Conservation (phyloP, 2,888 invertebrate genomes). For the Steinernema carpocapsae region DNA sequence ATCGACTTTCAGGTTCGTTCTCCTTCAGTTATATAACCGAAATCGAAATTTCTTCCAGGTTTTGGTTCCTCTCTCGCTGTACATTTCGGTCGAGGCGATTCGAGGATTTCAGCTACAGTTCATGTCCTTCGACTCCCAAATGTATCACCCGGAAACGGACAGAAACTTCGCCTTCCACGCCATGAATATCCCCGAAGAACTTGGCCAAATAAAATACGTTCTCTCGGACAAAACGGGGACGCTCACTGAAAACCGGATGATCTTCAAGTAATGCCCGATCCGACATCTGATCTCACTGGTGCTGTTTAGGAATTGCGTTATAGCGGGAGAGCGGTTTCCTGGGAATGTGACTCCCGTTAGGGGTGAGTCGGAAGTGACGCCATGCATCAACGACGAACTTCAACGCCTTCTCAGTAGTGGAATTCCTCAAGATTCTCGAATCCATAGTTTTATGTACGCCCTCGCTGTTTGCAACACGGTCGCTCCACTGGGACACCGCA, state of each 20-base stretch:
- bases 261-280: conserved; percentile 77
- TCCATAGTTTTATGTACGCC: conserved; percentile 80
- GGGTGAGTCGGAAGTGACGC: conserved; percentile 29
- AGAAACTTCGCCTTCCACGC: conserved; percentile 80
- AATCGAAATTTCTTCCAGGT: conserved; percentile 73
- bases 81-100: conserved; percentile 94
- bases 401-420: background rate
- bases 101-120: conserved; percentile 69
- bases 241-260: conserved; percentile 94
- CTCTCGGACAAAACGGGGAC: conserved; percentile 73
- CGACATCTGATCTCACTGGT: conserved; percentile 15
- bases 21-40: too few species aligned
- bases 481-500: conserved; percentile 76
- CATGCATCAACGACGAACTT: background rate
- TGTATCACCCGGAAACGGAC: conserved; percentile 84
- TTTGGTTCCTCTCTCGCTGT: conserved; percentile 93
- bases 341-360: conserved; percentile 15
- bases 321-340: conserved; percentile 9
- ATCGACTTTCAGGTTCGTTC: conserved; percentile 33
- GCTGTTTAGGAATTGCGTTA: background rate
- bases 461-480: conserved; percentile 90
- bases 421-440: conserved; percentile 39
- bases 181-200: conserved; percentile 88
- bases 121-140: conserved; percentile 85
- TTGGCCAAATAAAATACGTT: conserved; percentile 60